These are phyloP conservation scores for Petaurus breviceps DNA, from an alignment of 2,113 vertebrate genomes.

Conservation along the genomic window DNA sequence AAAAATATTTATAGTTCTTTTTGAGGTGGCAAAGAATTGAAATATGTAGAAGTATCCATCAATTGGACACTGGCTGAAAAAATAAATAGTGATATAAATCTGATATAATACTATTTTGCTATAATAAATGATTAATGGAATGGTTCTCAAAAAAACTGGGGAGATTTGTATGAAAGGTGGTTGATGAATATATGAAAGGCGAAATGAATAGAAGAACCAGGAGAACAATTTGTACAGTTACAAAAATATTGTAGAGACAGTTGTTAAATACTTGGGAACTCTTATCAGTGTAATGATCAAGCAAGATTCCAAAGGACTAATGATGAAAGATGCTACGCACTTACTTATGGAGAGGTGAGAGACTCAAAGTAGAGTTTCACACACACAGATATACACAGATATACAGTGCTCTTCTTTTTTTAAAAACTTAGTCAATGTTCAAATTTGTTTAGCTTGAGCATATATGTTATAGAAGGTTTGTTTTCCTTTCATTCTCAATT, in stretches of 20 bases:
- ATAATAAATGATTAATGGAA: too few species aligned
- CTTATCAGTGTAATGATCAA: not conserved
- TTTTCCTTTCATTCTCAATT: not conserved
- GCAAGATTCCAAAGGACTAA: not conserved
- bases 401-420: not conserved
- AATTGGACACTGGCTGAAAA: too few species aligned
- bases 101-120: not conserved
- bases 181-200: not conserved
- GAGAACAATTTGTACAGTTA: not conserved
- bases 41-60: too few species aligned
- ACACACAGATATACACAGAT: not conserved
- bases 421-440: not conserved
- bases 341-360: not conserved
- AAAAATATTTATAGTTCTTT: too few species aligned
- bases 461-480: not conserved
- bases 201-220: not conserved
- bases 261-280: not conserved
- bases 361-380: not conserved
- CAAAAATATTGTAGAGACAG: too few species aligned
- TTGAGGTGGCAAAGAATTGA: too few species aligned
- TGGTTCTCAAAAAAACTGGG: too few species aligned
- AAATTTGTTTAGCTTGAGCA: not conserved
- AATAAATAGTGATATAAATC: not conserved
- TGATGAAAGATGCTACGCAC: not conserved
- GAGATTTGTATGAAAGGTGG: too few species aligned